A percentile compares a stretch with the other conserved stretches of the same genome.
Evolutionary conservation across 2,888 invertebrate species (phyloP).

Genomic region (Ophraella communa): DNA sequence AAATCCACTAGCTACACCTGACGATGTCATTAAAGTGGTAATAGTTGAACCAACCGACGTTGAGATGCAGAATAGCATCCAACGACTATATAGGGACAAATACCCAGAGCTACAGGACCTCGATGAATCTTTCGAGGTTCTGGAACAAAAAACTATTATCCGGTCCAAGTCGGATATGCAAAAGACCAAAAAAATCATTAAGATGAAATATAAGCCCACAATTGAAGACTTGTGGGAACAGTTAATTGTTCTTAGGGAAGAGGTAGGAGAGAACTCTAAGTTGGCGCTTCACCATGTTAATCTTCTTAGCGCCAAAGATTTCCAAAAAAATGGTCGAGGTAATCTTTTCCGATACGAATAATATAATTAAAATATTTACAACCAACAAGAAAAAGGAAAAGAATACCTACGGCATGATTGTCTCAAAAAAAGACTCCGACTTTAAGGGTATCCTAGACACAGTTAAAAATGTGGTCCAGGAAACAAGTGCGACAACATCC

Average conservation of each 20-base stretch:
- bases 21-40: not conserved
- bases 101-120: not conserved
- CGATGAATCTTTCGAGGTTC: not conserved
- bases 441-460: not conserved
- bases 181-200: not conserved
- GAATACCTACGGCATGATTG: not conserved
- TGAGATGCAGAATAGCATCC: not conserved
- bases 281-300: not conserved
- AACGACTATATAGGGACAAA: not conserved
- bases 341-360: not conserved
- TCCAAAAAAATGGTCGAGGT: not conserved
- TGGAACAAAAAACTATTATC: not conserved
- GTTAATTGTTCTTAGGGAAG: not conserved
- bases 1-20: not conserved
- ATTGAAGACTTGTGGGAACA: not conserved
- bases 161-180: not conserved
- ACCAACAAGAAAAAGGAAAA: not conserved
- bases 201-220: not conserved
- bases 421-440: not conserved
- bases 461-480: not conserved
- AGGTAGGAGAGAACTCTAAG: not conserved
- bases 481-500: not conserved
- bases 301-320: not conserved
- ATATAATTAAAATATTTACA: not conserved
- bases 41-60: not conserved